These are phyloP conservation scores for Lasioglossum calceatum DNA, from an alignment of 2,888 invertebrate genomes.

Conservation along the genomic window DNA sequence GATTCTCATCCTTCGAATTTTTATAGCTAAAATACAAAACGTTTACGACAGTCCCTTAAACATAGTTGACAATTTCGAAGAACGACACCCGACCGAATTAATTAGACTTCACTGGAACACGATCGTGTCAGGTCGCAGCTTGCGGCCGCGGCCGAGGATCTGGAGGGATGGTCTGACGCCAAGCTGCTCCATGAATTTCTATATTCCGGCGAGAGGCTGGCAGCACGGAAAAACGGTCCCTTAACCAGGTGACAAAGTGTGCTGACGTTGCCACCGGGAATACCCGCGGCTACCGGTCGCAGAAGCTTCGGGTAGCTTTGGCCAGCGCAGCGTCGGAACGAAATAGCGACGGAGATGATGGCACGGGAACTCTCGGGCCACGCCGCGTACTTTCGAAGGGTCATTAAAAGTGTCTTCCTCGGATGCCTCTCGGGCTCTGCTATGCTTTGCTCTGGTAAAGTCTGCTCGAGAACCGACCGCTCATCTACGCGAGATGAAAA, in stretches of 20 bases:
- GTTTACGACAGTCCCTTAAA: no score
- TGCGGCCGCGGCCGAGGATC: background rate
- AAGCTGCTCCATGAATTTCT: slow-evolving; percentile 40
- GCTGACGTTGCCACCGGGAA: slow-evolving; percentile 74
- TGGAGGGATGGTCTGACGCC: background rate
- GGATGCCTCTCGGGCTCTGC: slow-evolving; percentile 42
- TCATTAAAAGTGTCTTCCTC: slow-evolving; percentile 58
- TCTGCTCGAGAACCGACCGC: slow-evolving; percentile 44
- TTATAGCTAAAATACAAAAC: no score
- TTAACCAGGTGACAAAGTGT: slow-evolving; percentile 75
- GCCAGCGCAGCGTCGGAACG: slow-evolving; percentile 30
- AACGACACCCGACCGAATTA: background rate
- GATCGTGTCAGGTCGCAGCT: background rate
- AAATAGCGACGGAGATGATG: slow-evolving; percentile 50
- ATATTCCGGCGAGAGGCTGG: slow-evolving; percentile 21
- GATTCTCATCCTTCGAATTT: no score
- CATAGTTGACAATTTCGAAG: background rate
- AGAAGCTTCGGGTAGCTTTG: slow-evolving; percentile 28
- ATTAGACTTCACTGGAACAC: background rate
- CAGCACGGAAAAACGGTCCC: slow-evolving; percentile 68
- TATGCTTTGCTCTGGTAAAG: slow-evolving; percentile 24
- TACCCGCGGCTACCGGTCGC: slow-evolving; percentile 60
- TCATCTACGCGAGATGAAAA: slow-evolving; percentile 49
- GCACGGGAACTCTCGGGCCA: slow-evolving; percentile 3
- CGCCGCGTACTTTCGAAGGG: slow-evolving; percentile 47